Base-by-base conservation (phyloP, 1,140 invertebrate genomes). In the Telenomus remus region DNA sequence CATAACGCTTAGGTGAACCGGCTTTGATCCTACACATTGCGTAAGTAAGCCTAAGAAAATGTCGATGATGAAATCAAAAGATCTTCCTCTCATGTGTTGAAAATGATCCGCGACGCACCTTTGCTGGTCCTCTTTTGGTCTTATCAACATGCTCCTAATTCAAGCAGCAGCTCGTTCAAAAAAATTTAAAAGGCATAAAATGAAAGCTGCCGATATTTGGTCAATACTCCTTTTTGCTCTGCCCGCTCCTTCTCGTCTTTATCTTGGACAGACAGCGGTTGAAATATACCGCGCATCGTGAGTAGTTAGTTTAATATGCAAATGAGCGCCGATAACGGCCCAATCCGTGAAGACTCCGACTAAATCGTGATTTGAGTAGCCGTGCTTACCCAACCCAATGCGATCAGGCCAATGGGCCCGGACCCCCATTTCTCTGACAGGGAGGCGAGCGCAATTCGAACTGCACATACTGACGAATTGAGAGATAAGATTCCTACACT, bases 231-330 rank as follows among this genome's bases (percentile, higher is more conserved):
- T 54, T 71, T 64, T 69, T 61, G 46, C 56, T 75, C 63, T 13
- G 49, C 33, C 65, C 50, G 13, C 13, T 55, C 63, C 75, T 48
- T 78, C n/a, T n/a, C 65, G 66, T 68, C 73, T 73, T 75, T 72
- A 68, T 76, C 65, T 71, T 48, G 57, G 68, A 72, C 72, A 72
- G 70, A 57, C 65, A 49, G 65, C 55, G 44, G 66, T 77, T 86
- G 84, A 86, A 86, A 87, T 87, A 86, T 86, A 82, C 82, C 84
- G 84, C 82, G 81, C 80, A 84, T 83, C 83, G 85, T 83, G 86
- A 86, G 86, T 86, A 86, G 86, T 87, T 87, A 87, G 86, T 87
- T 87, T 87, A 87, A 86, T 86, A 87, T 87, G 86, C 85, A 87
- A 87, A 87, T 87, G 80, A 80, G 75, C 15, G 46, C 75, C 86